These are phyloP conservation scores for Melanostoma mellinum DNA, from an alignment of 2,888 invertebrate genomes.

Conservation along the genomic window DNA sequence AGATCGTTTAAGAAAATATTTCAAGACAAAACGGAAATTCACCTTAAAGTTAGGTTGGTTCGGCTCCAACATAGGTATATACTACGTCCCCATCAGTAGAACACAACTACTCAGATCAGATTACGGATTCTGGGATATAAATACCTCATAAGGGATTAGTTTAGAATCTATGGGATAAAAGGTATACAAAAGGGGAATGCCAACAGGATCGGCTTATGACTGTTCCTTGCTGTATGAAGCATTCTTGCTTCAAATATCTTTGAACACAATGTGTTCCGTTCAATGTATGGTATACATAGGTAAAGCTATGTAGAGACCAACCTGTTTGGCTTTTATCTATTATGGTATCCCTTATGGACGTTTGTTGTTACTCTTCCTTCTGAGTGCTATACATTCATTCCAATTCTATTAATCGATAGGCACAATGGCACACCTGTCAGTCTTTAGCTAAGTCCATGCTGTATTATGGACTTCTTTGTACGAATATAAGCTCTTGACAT, in stretches of 20 bases:
- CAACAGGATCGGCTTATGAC: constrained; percentile 29
- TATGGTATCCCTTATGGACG: constrained; percentile 56
- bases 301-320: background rate
- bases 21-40: constrained; percentile 47
- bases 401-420: constrained; percentile 36
- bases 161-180: constrained; percentile 1
- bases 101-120: constrained; percentile 57
- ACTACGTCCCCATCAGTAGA: background rate
- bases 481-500: background rate
- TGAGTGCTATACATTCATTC: constrained; percentile 27
- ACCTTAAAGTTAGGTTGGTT: constrained; percentile 9
- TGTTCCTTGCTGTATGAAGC: constrained; percentile 9
- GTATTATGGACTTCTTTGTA: background rate
- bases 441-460: background rate
- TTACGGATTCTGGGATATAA: constrained; percentile 54
- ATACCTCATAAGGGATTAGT: constrained; percentile 55
- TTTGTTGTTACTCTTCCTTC: constrained; percentile 44
- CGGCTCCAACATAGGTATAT: constrained; percentile 11
- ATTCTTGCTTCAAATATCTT: constrained; percentile 17
- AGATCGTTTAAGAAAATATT: constrained; percentile 57
- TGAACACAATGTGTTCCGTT: background rate
- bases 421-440: constrained; percentile 8
- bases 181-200: constrained; percentile 20
- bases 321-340: constrained; percentile 53
- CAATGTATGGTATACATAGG: background rate